These are phyloP conservation scores for Cyphotilapia sp. DNA, from an alignment of 2,113 vertebrate genomes.

Conservation along the genomic window DNA sequence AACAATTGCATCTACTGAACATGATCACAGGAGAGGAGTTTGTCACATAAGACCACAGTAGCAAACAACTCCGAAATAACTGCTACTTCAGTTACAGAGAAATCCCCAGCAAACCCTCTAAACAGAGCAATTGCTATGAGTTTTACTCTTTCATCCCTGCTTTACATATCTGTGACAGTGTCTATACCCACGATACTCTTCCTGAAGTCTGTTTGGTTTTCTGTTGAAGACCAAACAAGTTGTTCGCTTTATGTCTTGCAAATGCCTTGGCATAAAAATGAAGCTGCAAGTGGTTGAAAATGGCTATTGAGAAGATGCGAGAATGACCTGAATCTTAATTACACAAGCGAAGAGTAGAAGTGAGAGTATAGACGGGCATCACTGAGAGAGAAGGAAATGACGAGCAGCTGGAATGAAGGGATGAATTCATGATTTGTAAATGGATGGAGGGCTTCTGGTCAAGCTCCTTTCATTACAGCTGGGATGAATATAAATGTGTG, in stretches of 20 bases:
- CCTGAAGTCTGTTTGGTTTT: not conserved
- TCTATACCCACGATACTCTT: not conserved
- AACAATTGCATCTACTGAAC: not conserved
- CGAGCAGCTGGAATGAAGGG: not conserved
- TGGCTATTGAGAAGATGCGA: not conserved
- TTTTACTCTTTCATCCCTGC: not conserved
- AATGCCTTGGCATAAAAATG: not conserved
- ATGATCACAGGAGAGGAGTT: not conserved
- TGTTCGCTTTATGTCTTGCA: not conserved
- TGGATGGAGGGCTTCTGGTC: constrained; percentile 12
- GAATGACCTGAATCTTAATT: not conserved
- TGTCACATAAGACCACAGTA: not conserved
- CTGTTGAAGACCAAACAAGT: not conserved
- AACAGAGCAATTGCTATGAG: not conserved
- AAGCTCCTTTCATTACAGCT: constrained; percentile 12
- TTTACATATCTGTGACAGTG: not conserved
- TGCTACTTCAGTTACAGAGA: not conserved
- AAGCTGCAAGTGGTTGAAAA: not conserved
- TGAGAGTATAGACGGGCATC: not conserved
- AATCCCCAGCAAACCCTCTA: not conserved
- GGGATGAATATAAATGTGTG: constrained; percentile 8
- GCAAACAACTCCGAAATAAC: not conserved
- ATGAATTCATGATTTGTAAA: constrained; percentile 27
- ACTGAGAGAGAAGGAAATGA: not conserved
- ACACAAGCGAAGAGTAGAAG: not conserved